Conservation (phyloP, 2,113 vertebrate genomes). For the Xiphorhynchus elegans region DNA sequence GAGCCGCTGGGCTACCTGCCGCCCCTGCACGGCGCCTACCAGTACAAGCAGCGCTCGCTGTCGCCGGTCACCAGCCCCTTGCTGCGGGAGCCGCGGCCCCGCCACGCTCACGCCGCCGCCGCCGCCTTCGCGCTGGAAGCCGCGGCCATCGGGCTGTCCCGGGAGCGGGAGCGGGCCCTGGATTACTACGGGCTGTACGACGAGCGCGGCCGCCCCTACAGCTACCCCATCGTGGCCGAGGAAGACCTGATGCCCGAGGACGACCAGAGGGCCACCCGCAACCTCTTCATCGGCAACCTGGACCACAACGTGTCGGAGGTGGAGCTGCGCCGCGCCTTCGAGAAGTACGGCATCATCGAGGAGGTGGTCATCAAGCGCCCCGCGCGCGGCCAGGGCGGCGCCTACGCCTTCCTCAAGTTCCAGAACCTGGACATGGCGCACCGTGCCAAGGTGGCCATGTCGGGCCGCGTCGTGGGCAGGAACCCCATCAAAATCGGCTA, state of each 20-base stretch:
- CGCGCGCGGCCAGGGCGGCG: conserved; percentile 87
- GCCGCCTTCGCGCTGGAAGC: conserved; percentile 83
- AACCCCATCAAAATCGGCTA: conserved; percentile 98
- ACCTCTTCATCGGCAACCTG: conserved; percentile 96
- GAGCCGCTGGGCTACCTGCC: conserved; percentile 82
- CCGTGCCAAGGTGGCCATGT: conserved; percentile 96
- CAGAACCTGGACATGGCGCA: conserved; percentile 99
- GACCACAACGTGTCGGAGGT: conserved; percentile 91
- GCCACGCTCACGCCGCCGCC: conserved; percentile 75
- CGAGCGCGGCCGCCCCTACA: conserved; percentile 87
- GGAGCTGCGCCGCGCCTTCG: conserved; percentile 90
- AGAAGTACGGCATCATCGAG: conserved; percentile 96
- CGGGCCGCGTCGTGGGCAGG: conserved; percentile 89
- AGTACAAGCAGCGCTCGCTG: conserved; percentile 88
- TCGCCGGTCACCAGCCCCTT: conserved; percentile 85
- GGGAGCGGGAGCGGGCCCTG: conserved; percentile 87
- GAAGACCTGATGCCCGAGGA: conserved; percentile 96
- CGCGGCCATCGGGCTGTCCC: conserved; percentile 81
- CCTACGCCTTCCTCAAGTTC: conserved; percentile 97
- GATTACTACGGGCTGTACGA: conserved; percentile 94
- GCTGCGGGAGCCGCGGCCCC: conserved; percentile 81
- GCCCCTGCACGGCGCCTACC: conserved; percentile 83
- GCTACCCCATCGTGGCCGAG: conserved; percentile 83
- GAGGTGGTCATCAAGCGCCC: conserved; percentile 97
- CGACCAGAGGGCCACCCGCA: conserved; percentile 93